Conservation (phyloP, 2,113 vertebrate species). For the Poicephalus meyeri region DNA sequence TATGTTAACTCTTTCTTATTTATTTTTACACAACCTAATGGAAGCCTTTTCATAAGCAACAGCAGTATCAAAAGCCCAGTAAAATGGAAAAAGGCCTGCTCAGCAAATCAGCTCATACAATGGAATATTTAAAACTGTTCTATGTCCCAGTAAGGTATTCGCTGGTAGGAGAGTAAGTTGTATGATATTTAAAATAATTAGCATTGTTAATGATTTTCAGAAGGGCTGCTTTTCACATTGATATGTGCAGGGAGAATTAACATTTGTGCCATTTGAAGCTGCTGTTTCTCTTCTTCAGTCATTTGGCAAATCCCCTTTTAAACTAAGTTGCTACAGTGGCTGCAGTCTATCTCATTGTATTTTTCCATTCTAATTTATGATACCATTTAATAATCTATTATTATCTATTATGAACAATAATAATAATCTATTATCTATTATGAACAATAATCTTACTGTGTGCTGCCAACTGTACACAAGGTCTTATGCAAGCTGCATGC, state of each 20-base stretch:
- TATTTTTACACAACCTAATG: background rate
- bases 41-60: background rate
- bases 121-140: background rate
- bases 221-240: background rate
- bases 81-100: background rate
- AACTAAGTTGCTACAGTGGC: background rate
- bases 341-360: background rate
- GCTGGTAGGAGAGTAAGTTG: background rate
- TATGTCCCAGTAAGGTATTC: background rate
- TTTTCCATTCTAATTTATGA: conserved; percentile 29
- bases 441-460: conserved; percentile 4
- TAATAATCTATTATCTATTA: background rate
- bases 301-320: background rate
- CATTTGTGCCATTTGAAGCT: background rate
- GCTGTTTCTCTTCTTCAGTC: background rate
- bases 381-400: background rate
- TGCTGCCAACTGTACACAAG: background rate
- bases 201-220: background rate
- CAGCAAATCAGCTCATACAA: background rate
- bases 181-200: background rate
- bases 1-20: background rate
- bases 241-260: background rate
- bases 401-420: background rate
- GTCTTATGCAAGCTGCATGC: background rate
- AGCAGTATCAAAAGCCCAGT: background rate